Evolutionary conservation across 2,888 invertebrate species (phyloP), one percentile per base, ranked within the genome.

Genomic region (Cylloceria caligata): DNA sequence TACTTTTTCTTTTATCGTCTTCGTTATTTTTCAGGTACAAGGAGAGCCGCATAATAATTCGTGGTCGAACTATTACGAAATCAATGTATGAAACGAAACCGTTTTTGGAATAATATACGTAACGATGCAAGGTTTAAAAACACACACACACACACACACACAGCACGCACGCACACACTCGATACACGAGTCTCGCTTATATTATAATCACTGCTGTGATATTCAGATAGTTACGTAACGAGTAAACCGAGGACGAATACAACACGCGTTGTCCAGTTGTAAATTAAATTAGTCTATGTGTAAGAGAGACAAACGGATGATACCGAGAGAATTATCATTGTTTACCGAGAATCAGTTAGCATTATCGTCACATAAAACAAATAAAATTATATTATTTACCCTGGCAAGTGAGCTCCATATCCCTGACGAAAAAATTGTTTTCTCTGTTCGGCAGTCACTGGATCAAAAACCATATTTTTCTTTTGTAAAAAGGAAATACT

Each of bases 341-440:
- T 52, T 24, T 13, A 34, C 19, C 24, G 30, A 3, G 69, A 57
- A 57, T 42, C 16, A 39, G 11, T 71, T 24, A 71, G 55, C 69
- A 39, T 27, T 13, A 0, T 11, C 55, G 55, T 16, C 3, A 16
- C 1, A n/a, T 52, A 39, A 30, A 5, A 30, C 3, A 30, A 30
- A 30, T 4, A 30, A 30, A 30, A 30, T 30, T 30, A 30, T 30
- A 30, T 81, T 94, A 55, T 57, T 94, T 92, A 95, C 96, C 96
- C 96, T 5, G 96, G 95, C 87, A 96, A 94, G 89, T 95, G 95
- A 78, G 94, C 94, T 88, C 94, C 94, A 91, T 94, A 94, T 62
- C 94, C 94, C 89, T 95, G 94, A 74, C 93, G 93, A 86, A 94
- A 93, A 91, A 95, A 95, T 88, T 93, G 93, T 87, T 94, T 94